A percentile compares a stretch with the other conserved stretches of the same genome.
Evolutionary conservation across 2,888 invertebrate genomes (phyloP).

Genomic region (Diploptera punctata): DNA sequence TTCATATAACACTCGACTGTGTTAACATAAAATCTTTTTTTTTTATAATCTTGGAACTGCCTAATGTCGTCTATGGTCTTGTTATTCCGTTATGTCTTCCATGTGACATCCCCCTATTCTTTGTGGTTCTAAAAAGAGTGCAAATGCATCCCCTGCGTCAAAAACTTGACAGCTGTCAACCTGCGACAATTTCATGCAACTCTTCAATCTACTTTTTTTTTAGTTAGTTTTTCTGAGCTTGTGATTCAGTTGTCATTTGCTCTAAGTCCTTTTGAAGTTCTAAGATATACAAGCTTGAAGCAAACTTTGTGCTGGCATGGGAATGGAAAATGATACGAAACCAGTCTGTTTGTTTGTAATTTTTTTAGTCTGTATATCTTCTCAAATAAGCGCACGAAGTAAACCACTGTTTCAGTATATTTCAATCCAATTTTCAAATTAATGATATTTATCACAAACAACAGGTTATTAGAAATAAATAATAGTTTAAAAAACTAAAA

Average conservation of each 20-base stretch:
- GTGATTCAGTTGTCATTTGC: conserved; percentile 10
- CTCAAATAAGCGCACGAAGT: no score
- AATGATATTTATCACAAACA: no score
- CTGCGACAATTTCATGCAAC: conserved; percentile 38
- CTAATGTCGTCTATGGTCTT: neutral
- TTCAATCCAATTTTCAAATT: no score
- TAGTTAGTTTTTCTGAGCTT: conserved; percentile 1
- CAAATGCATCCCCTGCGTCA: conserved; percentile 32
- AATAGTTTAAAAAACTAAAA: no score
- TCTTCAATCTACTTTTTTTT: conserved; percentile 31
- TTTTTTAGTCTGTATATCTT: neutral
- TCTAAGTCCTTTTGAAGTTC: neutral
- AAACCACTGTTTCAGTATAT: no score
- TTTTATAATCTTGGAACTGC: neutral
- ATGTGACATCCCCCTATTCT: conserved; percentile 23
- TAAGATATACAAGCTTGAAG: neutral
- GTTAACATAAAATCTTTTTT: conserved; percentile 4
- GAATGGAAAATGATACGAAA: neutral
- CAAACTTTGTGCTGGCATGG: neutral
- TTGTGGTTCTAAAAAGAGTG: conserved; percentile 11
- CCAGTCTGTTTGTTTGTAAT: neutral
- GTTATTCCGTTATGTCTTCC: neutral
- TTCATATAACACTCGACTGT: conserved; percentile 19
- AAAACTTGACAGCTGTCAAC: conserved; percentile 38
- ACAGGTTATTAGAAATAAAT: no score